Evolutionary conservation across 2,113 vertebrate genomes (phyloP), one percentile per base, ranked within the genome.

Genomic region (Sceloporus undulatus): DNA sequence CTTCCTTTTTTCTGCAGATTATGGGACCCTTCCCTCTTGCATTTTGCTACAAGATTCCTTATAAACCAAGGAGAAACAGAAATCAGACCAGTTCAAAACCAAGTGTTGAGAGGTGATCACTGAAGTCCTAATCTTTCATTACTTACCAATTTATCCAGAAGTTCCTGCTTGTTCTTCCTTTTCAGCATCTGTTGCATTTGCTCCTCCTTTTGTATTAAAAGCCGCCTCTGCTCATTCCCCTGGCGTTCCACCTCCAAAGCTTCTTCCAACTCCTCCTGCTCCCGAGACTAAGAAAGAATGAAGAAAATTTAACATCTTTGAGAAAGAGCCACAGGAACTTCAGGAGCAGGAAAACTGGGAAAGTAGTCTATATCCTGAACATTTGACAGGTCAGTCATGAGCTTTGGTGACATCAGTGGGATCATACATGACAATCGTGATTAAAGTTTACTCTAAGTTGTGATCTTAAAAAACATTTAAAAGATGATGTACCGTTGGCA

Each of bases 261-360:
- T 97, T 99, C 98, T 95, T 99, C 98, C 94, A 99, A 86, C 92
- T 99, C 98, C 84, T 99, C 99, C 94, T 99, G 99, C 94, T 99
- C 99, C 82, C 98, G 97, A 0, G 98, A 98, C 99, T 99, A 95
- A 95, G 94, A 21, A 85, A 66, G 91, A 92, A 84, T 38, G 75
- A 38, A 8, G 4, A 56, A 82, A 34, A 76, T 5, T 38, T 75
- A 54, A 76, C 9, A 52, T 70, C 65, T 59, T 59, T 59, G 56
- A 59, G 56, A 59, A 59, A 59, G 56, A 9, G 77, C 48, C n/a
- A 79, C 52, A 59, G 29, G 29, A 27, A 65, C 19, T 21, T n/a
- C 21, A 70, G 4, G 38, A 73, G 23, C 1, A 19, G 34, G 13
- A 42, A 65, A 74, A 23, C 9, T 11, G 0, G 18, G 13, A 34